Conservation (phyloP, 2,888 invertebrate species). For the Rotaria sp. region DNA sequence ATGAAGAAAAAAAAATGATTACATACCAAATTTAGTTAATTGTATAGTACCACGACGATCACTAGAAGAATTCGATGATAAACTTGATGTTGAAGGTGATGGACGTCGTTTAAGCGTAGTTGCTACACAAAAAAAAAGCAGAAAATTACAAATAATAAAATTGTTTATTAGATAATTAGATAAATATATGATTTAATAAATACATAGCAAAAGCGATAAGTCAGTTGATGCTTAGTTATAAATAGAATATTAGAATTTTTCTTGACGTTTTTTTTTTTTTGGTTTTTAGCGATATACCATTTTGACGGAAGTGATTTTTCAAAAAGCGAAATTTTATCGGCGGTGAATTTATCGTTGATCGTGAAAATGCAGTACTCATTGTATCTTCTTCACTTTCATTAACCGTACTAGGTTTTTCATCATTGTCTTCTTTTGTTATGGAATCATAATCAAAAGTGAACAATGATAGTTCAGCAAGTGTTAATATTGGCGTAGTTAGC, state of each 20-base stretch:
- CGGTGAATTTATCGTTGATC: neutral
- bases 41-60: slow-evolving; percentile 9
- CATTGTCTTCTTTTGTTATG: too few relatives aligned
- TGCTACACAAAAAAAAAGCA: neutral
- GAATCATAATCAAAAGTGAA: neutral
- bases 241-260: neutral
- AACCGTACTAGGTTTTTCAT: neutral
- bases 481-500: neutral
- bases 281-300: neutral
- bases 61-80: neutral
- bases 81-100: slow-evolving; percentile 9
- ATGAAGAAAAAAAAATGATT: neutral
- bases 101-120: slow-evolving; percentile 20
- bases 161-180: too few relatives aligned
- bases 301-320: neutral
- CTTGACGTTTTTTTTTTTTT: too few relatives aligned
- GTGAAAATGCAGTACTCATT: neutral
- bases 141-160: neutral
- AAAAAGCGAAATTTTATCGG: neutral
- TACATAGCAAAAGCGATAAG: neutral
- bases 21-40: slow-evolving; percentile 29
- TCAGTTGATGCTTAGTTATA: neutral
- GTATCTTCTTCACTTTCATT: neutral
- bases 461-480: neutral
- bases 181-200: neutral